Percentiles rank a stretch among this genome's conserved stretches.
These are phyloP conservation scores for Lepilemur septentrionalis DNA, from an alignment of 2,797 vertebrate species.

Conservation along the genomic window DNA sequence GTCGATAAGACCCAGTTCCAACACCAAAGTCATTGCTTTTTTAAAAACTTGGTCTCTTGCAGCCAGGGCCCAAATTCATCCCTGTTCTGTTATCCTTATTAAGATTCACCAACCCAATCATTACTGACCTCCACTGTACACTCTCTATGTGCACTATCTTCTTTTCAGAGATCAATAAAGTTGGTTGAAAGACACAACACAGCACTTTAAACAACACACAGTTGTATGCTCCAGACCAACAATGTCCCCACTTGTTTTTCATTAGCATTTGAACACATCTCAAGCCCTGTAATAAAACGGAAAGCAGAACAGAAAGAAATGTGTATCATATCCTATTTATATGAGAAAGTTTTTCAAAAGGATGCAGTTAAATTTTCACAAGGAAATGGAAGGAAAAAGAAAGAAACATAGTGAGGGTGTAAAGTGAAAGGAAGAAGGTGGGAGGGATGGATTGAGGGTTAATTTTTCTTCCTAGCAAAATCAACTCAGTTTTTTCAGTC, in stretches of 20 bases:
- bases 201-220: neutral
- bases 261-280: neutral
- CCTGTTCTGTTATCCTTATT: neutral
- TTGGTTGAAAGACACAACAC: neutral
- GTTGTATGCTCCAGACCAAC: neutral
- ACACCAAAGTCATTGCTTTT: neutral
- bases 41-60: neutral
- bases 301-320: neutral
- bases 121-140: neutral
- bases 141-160: neutral
- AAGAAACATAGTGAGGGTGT: neutral
- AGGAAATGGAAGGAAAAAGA: neutral
- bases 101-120: neutral
- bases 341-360: neutral
- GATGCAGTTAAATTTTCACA: slow-evolving; percentile 4
- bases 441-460: neutral
- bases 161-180: neutral
- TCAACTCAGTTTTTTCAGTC: neutral
- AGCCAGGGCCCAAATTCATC: neutral
- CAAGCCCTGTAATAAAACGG: neutral
- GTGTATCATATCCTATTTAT: neutral
- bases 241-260: neutral
- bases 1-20: neutral
- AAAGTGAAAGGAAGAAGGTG: neutral
- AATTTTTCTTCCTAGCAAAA: slow-evolving; percentile 1